Base-by-base conservation (phyloP, 92 coral and sea anemone species). In the Epizoanthus illoricatus region DNA sequence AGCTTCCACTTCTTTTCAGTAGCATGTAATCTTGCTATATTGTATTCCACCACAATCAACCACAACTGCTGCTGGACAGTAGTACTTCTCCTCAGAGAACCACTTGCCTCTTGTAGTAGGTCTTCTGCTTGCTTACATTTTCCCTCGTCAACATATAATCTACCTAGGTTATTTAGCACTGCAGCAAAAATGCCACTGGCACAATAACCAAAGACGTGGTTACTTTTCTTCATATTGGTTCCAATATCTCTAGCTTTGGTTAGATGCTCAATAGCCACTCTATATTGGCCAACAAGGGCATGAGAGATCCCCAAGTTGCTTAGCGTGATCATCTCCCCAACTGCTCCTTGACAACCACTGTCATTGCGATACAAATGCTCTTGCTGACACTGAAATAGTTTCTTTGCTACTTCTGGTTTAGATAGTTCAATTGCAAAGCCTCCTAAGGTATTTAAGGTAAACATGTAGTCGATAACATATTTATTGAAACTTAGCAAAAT, bases 121-220 rank as follows among this genome's bases (percentile, higher is more conserved):
- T 41, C 13, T 76, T 41, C 59, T 19, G 81, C 81, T 7, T 40
- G 41, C 4, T 6, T 3, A 16, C 56, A 12, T 0, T 42, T 4
- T 4, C 70, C 70, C 13, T 10, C 11, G n/a, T 61, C 81, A 43
- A 76, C 19, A 1, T 42, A 40, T 20, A 76, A 56, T 20, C 41
- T 76, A 40, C 71, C 81, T 8, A 76, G 69, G 49, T 76, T 76
- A 16, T 42, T 76, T 3, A 60, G 70, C 2, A 42, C 71, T 18
- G 16, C 81, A 19, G 70, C 70, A 41, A 45, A 76, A 49, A 62
- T 41, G 8, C 49, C 56, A 59, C 4, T 3, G 20, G 19, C 81
- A 76, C n/a, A 33, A 2, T 12, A 15, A 6, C 15, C 0, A 17
- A 64, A 64, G 15, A 23, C 69, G 2, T 64, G 69, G 15, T n/a